Evolutionary conservation across 1,140 invertebrate genomes (phyloP), one percentile per base, ranked within the genome.

Genomic region (Aphaenogaster ashmeadi): DNA sequence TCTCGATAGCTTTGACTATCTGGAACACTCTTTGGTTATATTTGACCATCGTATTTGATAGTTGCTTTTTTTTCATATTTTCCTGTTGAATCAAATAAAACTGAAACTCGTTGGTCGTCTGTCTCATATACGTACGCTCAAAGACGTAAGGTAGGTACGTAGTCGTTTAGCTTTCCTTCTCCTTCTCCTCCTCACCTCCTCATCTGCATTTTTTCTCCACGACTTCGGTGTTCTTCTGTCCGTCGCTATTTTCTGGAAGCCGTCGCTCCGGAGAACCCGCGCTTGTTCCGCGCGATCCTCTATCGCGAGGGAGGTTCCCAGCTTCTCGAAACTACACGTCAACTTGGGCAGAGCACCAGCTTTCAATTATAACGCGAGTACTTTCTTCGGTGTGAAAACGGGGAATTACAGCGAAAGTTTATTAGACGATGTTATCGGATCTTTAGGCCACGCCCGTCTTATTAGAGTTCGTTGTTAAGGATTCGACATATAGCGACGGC

Each of bases 241-340:
- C 36, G 80, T n/a, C 54, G 36, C 69, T 83, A 83, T 74, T 72
- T 87, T 87, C 67, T 67, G 78, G 66, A 81, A 87, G 50, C 36
- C 44, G 72, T 86, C 11, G 83, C 47, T 77, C 67, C 38, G 66
- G 3, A 56, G 67, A 80, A 66, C n/a, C 36, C 27, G 18, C 60
- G 36, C 60, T 62, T 27, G 21, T 78, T 77, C 38, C 54, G 58
- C 44, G 58, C 60, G 27, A 56, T 64, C 27, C 18, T 83, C 21
- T 47, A 54, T 80, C 47, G 9, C 62, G 62, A 36, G 60, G 60
- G 21, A 47, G 18, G 2, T 15, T 60, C 15, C 27, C 41, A 58
- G 21, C 54, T 72, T 83, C 67, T 83, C 60, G 13, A 69, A 72
- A 74, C 9, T 58, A 60, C 27, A 47, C 13, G 33, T 83, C 54